These are phyloP conservation scores for Drosophila kuntzei DNA, from an alignment of 2,888 invertebrate species.

Conservation along the genomic window DNA sequence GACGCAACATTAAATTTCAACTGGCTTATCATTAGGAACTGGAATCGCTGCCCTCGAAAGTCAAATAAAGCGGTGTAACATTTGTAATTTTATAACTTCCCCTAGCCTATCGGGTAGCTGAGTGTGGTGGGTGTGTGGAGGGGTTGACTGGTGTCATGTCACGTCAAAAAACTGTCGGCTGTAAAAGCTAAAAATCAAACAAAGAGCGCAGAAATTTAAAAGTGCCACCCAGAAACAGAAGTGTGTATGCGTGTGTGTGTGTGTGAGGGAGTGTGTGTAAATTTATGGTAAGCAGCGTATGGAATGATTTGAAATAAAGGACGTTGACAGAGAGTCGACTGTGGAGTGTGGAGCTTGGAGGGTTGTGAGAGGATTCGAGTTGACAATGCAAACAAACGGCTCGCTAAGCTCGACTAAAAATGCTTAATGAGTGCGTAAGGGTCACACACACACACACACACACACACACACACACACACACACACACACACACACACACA, in stretches of 20 bases:
- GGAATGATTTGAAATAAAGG: conserved; percentile 28
- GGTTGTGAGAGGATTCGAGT: conserved; percentile 20
- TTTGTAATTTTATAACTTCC: conserved; percentile 57
- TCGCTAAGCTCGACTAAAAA: conserved; percentile 79
- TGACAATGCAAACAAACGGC: conserved; percentile 77
- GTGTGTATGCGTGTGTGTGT: conserved; percentile 36
- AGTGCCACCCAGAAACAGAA: conserved; percentile 27
- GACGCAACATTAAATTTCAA: conserved; percentile 43
- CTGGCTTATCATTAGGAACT: conserved; percentile 38
- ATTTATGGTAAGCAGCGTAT: conserved; percentile 50
- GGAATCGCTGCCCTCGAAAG: conserved; percentile 38
- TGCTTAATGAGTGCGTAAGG: conserved; percentile 74
- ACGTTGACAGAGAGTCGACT: not conserved
- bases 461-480: too few species aligned
- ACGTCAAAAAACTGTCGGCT: conserved; percentile 66
- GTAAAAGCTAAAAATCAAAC: conserved; percentile 78
- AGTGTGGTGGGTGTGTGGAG: conserved; percentile 3
- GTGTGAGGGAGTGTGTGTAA: conserved; percentile 41
- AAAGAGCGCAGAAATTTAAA: conserved; percentile 73
- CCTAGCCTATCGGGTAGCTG: not conserved
- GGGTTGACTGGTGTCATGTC: conserved; percentile 28
- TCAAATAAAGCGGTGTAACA: conserved; percentile 67
- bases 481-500: too few species aligned
- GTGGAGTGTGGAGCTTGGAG: not conserved
- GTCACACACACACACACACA: conserved; percentile 31